A percentile compares a stretch with the other conserved stretches of the same genome.
Conservation (phyloP, 2,797 vertebrate genomes). For the Syngnathus acus region DNA sequence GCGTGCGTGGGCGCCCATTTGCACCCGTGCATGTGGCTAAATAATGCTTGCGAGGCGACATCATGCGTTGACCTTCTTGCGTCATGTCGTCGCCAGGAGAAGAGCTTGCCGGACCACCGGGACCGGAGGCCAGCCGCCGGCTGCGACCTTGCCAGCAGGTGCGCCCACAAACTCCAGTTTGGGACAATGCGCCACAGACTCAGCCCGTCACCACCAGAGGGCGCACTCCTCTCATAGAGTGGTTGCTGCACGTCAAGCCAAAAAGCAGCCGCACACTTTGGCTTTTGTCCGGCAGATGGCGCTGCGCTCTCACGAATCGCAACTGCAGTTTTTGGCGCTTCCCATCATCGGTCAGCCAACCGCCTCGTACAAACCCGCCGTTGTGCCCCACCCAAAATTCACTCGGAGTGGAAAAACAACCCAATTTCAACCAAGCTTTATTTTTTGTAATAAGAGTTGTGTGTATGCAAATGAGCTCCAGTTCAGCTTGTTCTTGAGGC, state of each 20-base stretch:
- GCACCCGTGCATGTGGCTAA: slow-evolving; percentile 12
- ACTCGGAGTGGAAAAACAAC: slow-evolving; percentile 6
- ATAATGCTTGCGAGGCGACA: slow-evolving; percentile 23
- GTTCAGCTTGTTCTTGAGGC: slow-evolving; percentile 14
- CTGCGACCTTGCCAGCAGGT: slow-evolving; percentile 39
- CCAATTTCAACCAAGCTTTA: not conserved
- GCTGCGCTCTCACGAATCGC: slow-evolving; percentile 22
- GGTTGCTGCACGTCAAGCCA: not conserved
- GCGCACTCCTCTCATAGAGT: slow-evolving; percentile 16
- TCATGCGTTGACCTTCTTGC: not conserved
- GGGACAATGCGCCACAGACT: slow-evolving; percentile 13
- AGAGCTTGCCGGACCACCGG: slow-evolving; percentile 58
- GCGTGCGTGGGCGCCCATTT: not conserved
- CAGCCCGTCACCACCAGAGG: slow-evolving; percentile 26
- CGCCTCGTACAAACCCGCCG: slow-evolving; percentile 33
- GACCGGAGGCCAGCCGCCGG: slow-evolving; percentile 58
- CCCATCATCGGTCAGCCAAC: slow-evolving; percentile 25
- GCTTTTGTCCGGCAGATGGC: slow-evolving; percentile 52
- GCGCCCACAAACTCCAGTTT: too few relatives aligned
- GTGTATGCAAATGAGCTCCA: not conserved
- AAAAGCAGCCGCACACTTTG: not conserved
- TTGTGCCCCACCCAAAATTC: slow-evolving; percentile 63
- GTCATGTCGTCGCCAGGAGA: slow-evolving; percentile 52
- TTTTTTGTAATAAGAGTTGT: not conserved
- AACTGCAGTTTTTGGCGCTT: not conserved